Evolutionary conservation across 2,888 invertebrate genomes (phyloP), one percentile per base, ranked within the genome.

Genomic region (Coelopa pilipes): DNA sequence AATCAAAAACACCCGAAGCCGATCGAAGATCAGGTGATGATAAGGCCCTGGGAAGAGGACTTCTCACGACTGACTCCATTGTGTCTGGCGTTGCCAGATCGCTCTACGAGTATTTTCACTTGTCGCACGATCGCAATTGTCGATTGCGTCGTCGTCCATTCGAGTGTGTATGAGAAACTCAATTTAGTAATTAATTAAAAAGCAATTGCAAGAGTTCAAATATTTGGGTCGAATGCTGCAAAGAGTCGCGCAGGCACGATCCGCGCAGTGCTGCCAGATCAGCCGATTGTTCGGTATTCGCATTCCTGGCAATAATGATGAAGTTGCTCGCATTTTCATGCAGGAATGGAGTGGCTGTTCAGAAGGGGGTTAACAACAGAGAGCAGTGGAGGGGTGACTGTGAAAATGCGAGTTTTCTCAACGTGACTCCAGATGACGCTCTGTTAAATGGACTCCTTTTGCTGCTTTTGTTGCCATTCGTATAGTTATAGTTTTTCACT

Each of bases 191-290:
- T 70, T 62, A 70, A 66, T 45, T 63, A 66, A 68, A 50, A 73
- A n/a, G 68, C 67, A 67, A 73, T 68, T 50, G 68, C 34, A 68
- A 73, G 53, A 73, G 73, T 60, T 68, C 47, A 67, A 68, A 53
- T 68, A 73, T 67, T 73, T 62, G 50, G 68, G 68, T 68, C 47
- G 66, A 68, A 73, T 68, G 68, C 62, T 67, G 15, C 17, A 45
- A 72, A 67, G 50, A 34, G 45, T 63, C 19, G 55, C 45, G 57
- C 34, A 34, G 13, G 55, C 45, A 45, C 15, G 50, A 13, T 68
- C 19, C 11, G 53, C 17, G 55, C 45, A 34, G 53, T 24, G 17
- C 59, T 59, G 69, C 47, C 46, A 45, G 53, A 53, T n/a, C 53
- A 11, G 10, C 53, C 53, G 53, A 53, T n/a, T 13, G n/a, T n/a